These are phyloP conservation scores for Zaprionus gabonicus DNA, from an alignment of 1,140 invertebrate species.

Conservation along the genomic window DNA sequence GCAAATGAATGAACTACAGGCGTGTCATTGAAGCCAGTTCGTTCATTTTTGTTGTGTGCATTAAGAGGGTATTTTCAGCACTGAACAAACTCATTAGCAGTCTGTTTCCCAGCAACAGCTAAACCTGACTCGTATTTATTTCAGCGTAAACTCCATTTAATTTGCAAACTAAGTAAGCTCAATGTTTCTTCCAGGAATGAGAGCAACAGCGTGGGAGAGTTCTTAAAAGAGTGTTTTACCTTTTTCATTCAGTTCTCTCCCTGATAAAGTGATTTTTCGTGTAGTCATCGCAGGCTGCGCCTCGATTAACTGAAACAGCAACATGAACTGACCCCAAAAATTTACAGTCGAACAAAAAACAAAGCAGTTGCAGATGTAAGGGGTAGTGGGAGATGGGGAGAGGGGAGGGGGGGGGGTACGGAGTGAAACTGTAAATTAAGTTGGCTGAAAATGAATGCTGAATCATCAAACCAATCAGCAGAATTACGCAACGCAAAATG, in stretches of 20 bases:
- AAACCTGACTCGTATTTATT: too few species aligned
- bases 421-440: slow-evolving; percentile 41
- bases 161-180: not conserved
- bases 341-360: not conserved
- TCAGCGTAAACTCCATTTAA: not conserved
- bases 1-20: too few species aligned
- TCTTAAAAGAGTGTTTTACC: too few species aligned
- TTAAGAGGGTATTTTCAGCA: too few species aligned
- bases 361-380: not conserved
- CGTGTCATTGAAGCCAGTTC: too few species aligned
- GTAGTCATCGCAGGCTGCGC: slow-evolving; percentile 3
- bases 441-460: slow-evolving; percentile 62
- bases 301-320: not conserved
- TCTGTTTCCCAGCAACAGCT: too few species aligned
- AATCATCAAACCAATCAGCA: slow-evolving; percentile 74
- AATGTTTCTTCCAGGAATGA: too few species aligned
- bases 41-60: too few species aligned
- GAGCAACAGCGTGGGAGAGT: too few species aligned
- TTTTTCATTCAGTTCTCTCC: slow-evolving; percentile 9
- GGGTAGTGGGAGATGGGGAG: too few species aligned
- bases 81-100: too few species aligned
- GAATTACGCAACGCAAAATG: slow-evolving; percentile 64
- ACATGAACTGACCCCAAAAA: not conserved
- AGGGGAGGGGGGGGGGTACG: not conserved
- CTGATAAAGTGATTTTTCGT: slow-evolving; percentile 26